phyloP scores from a whole-genome alignment of 2,797 vertebrate genomes.

The Accipiter minullus region DNA sequence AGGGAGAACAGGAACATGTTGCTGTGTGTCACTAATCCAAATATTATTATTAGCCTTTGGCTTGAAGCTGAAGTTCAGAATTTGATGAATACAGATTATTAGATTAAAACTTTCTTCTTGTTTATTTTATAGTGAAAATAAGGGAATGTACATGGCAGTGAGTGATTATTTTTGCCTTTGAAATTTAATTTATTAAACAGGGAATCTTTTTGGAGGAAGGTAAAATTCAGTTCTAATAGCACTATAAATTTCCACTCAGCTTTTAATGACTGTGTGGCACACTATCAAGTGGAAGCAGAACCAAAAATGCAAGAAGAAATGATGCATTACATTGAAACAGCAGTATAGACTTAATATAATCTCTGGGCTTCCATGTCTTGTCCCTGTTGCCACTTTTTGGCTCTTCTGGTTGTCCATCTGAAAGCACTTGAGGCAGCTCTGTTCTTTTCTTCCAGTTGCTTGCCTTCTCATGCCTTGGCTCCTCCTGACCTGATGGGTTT shows the following conservation, averaged over 20 bases:
- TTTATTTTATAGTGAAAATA: neutral
- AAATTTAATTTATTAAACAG: conserved; percentile 20
- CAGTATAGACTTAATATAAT: neutral
- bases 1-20: neutral
- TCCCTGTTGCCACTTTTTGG: neutral
- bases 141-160: neutral
- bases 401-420: neutral
- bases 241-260: conserved; percentile 22
- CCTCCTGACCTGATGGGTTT: neutral
- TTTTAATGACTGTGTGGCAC: neutral
- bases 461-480: neutral
- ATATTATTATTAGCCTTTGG: conserved; percentile 1
- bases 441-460: neutral
- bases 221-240: conserved; percentile 24
- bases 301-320: neutral
- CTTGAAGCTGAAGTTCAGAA: neutral
- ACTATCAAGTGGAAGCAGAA: neutral
- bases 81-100: neutral
- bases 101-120: neutral
- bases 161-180: conserved; percentile 18
- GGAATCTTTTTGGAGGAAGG: neutral
- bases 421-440: neutral
- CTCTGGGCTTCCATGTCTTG: neutral
- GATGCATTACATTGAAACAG: neutral
- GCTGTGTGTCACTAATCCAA: neutral